Percentiles rank a stretch among this genome's conserved stretches.
Conservation (phyloP, 2,797 vertebrate genomes). For the Platyrinchus mystaceus region DNA sequence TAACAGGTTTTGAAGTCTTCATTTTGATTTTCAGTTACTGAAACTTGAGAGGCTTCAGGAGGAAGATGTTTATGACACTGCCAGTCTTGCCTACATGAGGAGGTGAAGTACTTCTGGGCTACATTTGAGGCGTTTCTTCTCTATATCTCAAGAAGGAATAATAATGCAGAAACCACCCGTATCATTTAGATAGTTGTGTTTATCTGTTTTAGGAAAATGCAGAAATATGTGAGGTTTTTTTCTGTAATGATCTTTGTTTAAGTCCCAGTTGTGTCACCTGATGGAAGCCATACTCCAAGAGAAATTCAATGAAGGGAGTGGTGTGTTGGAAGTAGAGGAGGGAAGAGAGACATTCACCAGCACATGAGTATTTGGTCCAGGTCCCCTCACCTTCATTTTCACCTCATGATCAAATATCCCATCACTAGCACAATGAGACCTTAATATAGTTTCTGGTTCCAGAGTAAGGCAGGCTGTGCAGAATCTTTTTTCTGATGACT, state of each 20-base stretch:
- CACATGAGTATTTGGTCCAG: not conserved
- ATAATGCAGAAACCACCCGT: not conserved
- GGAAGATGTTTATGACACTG: not conserved
- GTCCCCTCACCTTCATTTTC: not conserved
- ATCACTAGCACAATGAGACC: not conserved
- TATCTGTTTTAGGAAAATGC: not conserved
- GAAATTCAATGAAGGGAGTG: not conserved
- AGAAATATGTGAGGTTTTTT: not conserved
- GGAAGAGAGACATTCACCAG: not conserved
- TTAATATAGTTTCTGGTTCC: not conserved
- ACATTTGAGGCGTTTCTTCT: not conserved
- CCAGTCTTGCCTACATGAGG: not conserved
- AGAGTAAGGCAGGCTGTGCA: not conserved
- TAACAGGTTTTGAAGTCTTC: not conserved
- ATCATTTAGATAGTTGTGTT: not conserved
- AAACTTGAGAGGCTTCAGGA: not conserved
- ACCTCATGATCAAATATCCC: not conserved
- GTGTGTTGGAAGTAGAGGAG: not conserved
- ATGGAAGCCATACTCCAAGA: not conserved
- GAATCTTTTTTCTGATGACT: not conserved
- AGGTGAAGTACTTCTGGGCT: not conserved
- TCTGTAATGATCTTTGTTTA: not conserved
- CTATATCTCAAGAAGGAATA: not conserved
- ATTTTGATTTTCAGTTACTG: not conserved
- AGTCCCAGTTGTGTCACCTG: not conserved